Evolutionary conservation across 2,888 invertebrate species (phyloP), one percentile per base, ranked within the genome.

Genomic region (Catocala nupta): DNA sequence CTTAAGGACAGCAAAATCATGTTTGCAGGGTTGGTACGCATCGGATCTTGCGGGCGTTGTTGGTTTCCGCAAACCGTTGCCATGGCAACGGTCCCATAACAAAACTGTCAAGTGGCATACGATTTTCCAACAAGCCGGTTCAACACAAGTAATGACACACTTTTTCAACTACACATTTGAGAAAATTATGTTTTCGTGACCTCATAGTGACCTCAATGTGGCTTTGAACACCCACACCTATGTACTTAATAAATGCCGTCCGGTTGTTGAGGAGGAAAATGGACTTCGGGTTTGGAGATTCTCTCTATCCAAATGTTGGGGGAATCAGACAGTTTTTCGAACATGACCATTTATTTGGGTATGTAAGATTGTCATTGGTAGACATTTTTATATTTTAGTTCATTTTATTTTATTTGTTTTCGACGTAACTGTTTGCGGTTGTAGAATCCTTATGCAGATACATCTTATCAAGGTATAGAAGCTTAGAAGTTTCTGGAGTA

Each of bases 231-330:
- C 49, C 65, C 54, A 59, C 54, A 79, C 79, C 42, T 78, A 84
- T 84, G 84, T 81, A 72, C 80, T 83, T 89, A 77, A 77, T 72
- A 73, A 84, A 75, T 79, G 82, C 73, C 64, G 44, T 81, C 47
- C 88, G 81, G 80, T 59, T 83, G 54, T 68, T 87, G 67, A 81
- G 81, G 70, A 79, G 82, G 71, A 90, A 77, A 68, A 94, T 94
- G 94, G 90, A 94, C 85, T 91, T 90, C 67, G 89, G 90, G 57
- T 92, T 93, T 65, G 92, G 93, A 61, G 93, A 94, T 63, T 83
- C 87, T 16, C 75, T 94, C 73, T 82, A 84, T 63, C 93, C 94
- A n/a, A 92, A 91, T 68, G 85, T 94, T 39, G 78, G 87, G 11
- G 90, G 92, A 0, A 67, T 94, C 50, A 81, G 88, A 44, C 87